Conservation (phyloP, 2,888 invertebrate genomes). For the Harpalus rufipes region DNA sequence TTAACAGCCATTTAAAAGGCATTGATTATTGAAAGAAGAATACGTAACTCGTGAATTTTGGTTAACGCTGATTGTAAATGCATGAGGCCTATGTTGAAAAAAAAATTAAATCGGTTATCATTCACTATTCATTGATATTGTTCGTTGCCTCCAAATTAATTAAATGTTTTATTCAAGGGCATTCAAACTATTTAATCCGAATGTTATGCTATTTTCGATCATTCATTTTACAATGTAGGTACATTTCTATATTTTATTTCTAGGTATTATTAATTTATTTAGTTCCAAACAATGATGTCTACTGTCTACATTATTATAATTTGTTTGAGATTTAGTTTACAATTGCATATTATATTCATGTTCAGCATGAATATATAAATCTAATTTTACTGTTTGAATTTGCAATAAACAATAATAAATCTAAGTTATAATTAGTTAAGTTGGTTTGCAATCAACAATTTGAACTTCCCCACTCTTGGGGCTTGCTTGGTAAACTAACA, state of each 20-base stretch:
- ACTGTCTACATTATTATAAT: no score
- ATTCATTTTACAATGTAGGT: background rate
- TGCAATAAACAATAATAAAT: constrained; percentile 14
- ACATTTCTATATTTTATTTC: no score
- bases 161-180: background rate
- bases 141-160: background rate
- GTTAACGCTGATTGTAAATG: background rate
- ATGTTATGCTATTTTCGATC: background rate
- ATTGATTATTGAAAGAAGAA: no score
- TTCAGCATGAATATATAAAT: no score
- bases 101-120: background rate
- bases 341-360: no score
- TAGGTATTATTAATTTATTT: no score
- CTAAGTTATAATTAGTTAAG: constrained; percentile 27
- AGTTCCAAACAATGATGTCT: no score
- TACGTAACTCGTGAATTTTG: no score
- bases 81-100: background rate
- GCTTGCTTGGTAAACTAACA: background rate
- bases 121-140: background rate
- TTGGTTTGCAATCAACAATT: constrained; percentile 9
- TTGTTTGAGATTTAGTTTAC: no score
- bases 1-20: no score
- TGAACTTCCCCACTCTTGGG: background rate
- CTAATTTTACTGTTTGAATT: background rate
- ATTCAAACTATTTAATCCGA: background rate